Conservation (phyloP, 2,797 vertebrate species). For the Tangara arthus region DNA sequence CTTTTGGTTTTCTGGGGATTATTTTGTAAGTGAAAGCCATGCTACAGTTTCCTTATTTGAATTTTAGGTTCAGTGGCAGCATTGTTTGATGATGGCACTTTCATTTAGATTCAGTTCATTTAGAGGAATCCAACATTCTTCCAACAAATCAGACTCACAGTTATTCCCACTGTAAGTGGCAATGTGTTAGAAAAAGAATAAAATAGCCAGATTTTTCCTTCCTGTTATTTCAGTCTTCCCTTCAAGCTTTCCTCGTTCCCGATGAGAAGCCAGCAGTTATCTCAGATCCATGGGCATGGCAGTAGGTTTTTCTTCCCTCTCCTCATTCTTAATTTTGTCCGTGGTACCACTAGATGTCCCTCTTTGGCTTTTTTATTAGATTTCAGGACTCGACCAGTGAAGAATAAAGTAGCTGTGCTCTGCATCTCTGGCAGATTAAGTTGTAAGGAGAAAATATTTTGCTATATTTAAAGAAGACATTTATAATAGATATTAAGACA, state of each 20-base stretch:
- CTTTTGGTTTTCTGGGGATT: background rate
- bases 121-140: background rate
- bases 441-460: background rate
- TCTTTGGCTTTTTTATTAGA: slow-evolving; percentile 75
- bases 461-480: slow-evolving; percentile 3
- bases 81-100: background rate
- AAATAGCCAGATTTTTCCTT: background rate
- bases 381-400: background rate
- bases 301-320: background rate
- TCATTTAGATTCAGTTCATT: background rate
- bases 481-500: background rate
- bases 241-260: background rate
- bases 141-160: background rate
- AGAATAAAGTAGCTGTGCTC: background rate
- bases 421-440: background rate
- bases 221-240: background rate
- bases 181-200: background rate
- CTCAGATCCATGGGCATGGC: background rate
- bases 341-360: slow-evolving; percentile 77
- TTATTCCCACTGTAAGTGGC: background rate
- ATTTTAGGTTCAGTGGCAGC: background rate
- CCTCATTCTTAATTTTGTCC: background rate
- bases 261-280: background rate
- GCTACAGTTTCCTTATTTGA: background rate
- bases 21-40: background rate